These are phyloP conservation scores for Paradoxurus hermaphroditus DNA, from an alignment of 2,113 vertebrate species.

Conservation along the genomic window DNA sequence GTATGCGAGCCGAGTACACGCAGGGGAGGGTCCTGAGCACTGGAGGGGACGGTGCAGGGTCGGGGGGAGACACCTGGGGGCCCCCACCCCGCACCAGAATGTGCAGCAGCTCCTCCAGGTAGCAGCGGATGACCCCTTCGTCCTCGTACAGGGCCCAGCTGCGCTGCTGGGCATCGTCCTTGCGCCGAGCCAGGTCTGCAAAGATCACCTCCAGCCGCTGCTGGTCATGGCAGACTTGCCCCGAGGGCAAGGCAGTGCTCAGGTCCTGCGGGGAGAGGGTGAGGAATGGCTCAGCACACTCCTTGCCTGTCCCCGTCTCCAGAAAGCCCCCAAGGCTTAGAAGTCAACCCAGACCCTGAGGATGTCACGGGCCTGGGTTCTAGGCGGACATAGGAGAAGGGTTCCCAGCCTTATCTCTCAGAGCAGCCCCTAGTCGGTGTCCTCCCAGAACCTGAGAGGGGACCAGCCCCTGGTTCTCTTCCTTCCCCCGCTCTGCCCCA, in stretches of 20 bases:
- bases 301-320: background rate
- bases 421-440: background rate
- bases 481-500: background rate
- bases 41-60: accelerated
- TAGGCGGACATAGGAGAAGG: background rate
- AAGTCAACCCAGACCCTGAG: background rate
- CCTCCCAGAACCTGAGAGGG: background rate
- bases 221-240: constrained; percentile 96
- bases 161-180: constrained; percentile 96
- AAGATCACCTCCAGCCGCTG: constrained; percentile 98
- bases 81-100: constrained; percentile 89
- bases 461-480: background rate
- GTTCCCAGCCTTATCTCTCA: background rate
- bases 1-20: accelerated
- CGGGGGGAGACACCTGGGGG: background rate
- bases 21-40: background rate
- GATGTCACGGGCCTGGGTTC: background rate
- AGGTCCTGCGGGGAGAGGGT: constrained; percentile 83
- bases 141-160: constrained; percentile 91
- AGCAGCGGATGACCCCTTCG: constrained; percentile 87
- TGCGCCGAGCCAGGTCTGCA: constrained; percentile 90
- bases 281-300: background rate
- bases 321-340: background rate
- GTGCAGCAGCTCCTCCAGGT: constrained; percentile 90
- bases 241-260: constrained; percentile 89